Percentiles rank a stretch among this genome's conserved stretches.
Conservation (phyloP, 2,113 vertebrate genomes). For the Bos taurus region DNA sequence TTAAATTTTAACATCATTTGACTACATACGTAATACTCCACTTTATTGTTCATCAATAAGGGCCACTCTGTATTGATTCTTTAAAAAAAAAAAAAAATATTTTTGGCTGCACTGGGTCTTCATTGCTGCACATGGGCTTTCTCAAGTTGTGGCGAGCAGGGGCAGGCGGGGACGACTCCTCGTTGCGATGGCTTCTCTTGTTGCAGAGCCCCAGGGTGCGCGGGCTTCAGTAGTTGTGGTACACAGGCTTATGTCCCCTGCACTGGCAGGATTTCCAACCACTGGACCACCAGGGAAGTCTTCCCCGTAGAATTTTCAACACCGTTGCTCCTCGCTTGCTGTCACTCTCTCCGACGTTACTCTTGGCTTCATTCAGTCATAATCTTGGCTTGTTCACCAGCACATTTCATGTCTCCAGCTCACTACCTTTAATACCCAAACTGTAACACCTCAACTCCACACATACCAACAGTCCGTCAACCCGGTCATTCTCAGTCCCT, state of each 20-base stretch:
- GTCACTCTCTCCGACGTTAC: not conserved
- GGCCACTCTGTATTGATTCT: not conserved
- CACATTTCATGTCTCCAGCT: not conserved
- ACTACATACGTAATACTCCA: no score
- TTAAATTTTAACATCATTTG: not conserved
- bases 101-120: not conserved
- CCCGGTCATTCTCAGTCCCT: not conserved
- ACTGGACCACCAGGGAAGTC: not conserved
- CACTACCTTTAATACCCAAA: not conserved
- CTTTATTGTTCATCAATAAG: not conserved
- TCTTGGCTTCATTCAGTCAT: not conserved
- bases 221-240: accelerated
- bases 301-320: not conserved
- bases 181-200: accelerated
- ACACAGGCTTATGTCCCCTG: not conserved
- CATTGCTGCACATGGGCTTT: not conserved
- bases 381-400: not conserved
- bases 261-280: not conserved
- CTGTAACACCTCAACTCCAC: not conserved
- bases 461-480: not conserved
- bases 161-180: accelerated
- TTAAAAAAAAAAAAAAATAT: not conserved
- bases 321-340: not conserved
- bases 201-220: not conserved
- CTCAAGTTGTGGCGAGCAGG: not conserved